These are phyloP conservation scores for Chiloscyllium punctatum DNA, from an alignment of 2,797 vertebrate species.

Conservation along the genomic window DNA sequence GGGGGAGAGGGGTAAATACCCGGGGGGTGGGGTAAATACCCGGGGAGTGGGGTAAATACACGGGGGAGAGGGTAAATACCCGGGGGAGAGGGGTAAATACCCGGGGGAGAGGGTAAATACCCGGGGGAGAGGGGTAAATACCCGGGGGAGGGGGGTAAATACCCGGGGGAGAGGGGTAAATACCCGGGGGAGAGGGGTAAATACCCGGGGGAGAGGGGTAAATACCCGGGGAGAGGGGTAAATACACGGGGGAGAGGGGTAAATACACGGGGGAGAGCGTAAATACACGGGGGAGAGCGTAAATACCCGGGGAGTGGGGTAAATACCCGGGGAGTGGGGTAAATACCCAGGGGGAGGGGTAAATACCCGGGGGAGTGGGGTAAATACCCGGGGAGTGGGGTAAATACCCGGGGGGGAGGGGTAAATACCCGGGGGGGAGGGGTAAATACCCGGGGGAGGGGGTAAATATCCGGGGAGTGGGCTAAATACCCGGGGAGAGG, in stretches of 20 bases:
- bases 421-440: neutral
- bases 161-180: neutral
- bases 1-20: neutral
- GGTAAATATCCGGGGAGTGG: neutral
- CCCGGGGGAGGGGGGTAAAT: too few relatives aligned
- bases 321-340: neutral
- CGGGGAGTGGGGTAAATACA: too few relatives aligned
- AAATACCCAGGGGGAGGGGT: neutral
- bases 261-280: neutral
- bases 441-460: neutral
- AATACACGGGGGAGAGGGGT: neutral
- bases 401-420: neutral
- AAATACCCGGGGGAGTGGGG: neutral
- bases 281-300: too few relatives aligned
- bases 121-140: neutral
- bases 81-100: neutral
- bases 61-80: neutral
- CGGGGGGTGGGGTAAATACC: too few relatives aligned
- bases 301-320: neutral
- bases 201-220: neutral
- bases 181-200: neutral
- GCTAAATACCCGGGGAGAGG: too few relatives aligned
- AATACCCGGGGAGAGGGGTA: neutral
- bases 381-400: neutral
- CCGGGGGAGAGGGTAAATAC: neutral